Conservation (phyloP, 2,113 vertebrate species). For the Lanius collurio region DNA sequence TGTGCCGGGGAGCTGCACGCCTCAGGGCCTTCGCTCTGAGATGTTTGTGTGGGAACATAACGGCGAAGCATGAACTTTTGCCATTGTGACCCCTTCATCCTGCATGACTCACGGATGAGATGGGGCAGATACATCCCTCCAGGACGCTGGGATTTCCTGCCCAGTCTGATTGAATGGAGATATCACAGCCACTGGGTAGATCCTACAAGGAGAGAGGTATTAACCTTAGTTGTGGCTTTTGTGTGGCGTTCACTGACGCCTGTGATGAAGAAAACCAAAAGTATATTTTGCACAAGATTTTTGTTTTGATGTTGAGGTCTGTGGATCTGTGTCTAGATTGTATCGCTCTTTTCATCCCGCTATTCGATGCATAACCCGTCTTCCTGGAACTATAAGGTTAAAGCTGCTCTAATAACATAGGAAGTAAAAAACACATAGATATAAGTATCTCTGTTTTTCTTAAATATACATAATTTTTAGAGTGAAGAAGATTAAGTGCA, state of each 20-base stretch:
- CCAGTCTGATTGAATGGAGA: fast-evolving
- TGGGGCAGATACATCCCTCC: neutral
- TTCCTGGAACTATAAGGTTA: neutral
- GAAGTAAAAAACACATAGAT: neutral
- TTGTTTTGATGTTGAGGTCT: slow-evolving; percentile 1
- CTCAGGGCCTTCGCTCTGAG: neutral
- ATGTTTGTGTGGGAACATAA: neutral
- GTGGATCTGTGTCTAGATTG: neutral
- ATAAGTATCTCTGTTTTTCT: neutral
- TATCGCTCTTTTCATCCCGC: neutral
- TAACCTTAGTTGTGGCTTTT: neutral
- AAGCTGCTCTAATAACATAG: neutral
- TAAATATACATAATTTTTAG: neutral
- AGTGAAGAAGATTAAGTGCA: neutral
- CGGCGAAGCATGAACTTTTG: neutral
- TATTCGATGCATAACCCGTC: neutral
- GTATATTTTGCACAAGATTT: neutral
- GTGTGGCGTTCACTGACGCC: neutral
- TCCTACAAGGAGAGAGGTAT: neutral
- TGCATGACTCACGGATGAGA: slow-evolving; percentile 35
- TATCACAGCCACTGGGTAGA: neutral
- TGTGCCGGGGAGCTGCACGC: fast-evolving
- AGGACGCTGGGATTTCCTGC: slow-evolving; percentile 37
- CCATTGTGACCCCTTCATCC: slow-evolving; percentile 29
- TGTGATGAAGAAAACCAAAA: neutral